These are phyloP conservation scores for Melanerpes formicivorus DNA, from an alignment of 2,113 vertebrate genomes.

Conservation along the genomic window DNA sequence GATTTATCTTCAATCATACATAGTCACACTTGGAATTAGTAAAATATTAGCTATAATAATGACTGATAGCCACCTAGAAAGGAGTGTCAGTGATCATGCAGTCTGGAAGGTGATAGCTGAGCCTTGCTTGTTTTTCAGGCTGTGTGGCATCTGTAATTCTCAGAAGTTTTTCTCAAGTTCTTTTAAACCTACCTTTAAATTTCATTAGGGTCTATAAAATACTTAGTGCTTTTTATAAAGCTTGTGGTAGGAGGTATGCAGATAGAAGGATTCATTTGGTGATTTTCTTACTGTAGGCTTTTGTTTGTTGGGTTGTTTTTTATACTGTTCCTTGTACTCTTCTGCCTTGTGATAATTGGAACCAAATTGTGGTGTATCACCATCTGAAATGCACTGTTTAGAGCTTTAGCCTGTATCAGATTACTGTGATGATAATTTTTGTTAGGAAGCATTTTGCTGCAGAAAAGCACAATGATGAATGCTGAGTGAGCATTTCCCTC, in stretches of 20 bases:
- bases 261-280: neutral
- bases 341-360: neutral
- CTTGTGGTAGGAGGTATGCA: neutral
- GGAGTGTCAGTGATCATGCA: no score
- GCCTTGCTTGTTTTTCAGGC: neutral
- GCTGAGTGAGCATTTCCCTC: neutral
- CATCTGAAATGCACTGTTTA: neutral
- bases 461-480: neutral
- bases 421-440: neutral
- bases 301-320: neutral
- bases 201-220: neutral
- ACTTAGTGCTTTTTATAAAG: neutral
- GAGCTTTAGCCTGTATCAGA: neutral
- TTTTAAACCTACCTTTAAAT: neutral
- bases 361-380: neutral
- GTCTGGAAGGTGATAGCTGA: neutral
- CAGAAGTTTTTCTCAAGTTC: neutral
- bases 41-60: neutral
- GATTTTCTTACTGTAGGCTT: neutral
- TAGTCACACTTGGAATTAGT: neutral
- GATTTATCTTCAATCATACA: neutral
- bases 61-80: neutral
- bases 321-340: neutral
- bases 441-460: neutral
- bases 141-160: neutral